Evolutionary conservation across 2,113 vertebrate genomes (phyloP), one percentile per base, ranked within the genome.

Genomic region (Phocoena sinus): DNA sequence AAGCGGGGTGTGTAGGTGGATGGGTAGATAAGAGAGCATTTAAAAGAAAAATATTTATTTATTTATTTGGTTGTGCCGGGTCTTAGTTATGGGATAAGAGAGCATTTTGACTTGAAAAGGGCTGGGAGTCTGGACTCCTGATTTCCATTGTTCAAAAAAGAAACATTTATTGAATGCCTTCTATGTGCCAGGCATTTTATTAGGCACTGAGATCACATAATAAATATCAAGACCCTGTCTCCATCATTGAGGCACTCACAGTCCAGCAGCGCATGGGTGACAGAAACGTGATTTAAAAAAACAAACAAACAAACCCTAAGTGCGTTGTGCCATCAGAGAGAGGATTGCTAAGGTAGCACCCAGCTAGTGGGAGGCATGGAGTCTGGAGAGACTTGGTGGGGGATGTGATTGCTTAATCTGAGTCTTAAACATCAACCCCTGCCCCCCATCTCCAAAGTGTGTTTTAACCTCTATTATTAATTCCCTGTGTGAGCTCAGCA

Each of bases 61-160:
- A 53, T 53, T 53, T 53, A 53, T 53, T 53, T 53, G 53, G 53
- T 53, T 53, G 15, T 17, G 15, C 17, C 53, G 53, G 53, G 53
- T 53, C 53, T 53, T 53, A 53, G 53, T 53, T 18, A 53, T 53
- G 53, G 53, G 71, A 92, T 92, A 92, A 94, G 73, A 70, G 56
- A 95, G 33, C 33, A 76, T 95, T 95, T 89, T 94, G 60, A 89
- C 82, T 83, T 62, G 65, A 76, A 95, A 95, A 94, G 31, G 44
- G 6, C 38, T 70, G 36, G 67, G 41, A 83, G 36, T 96, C 33
- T 77, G 56, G n/a, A 96, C 63, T 89, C 58, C 56, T 91, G 53
- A 80, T 88, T 96, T 82, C 62, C 85, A 28, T 8, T 56, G 47
- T 81, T 96, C 23, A 92, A 70, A 41, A 94, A 71, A 85, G 71